A percentile compares a stretch with the other conserved stretches of the same genome.
phyloP scores from a whole-genome alignment of 2,113 vertebrate species.

The Elgaria multicarinata region DNA sequence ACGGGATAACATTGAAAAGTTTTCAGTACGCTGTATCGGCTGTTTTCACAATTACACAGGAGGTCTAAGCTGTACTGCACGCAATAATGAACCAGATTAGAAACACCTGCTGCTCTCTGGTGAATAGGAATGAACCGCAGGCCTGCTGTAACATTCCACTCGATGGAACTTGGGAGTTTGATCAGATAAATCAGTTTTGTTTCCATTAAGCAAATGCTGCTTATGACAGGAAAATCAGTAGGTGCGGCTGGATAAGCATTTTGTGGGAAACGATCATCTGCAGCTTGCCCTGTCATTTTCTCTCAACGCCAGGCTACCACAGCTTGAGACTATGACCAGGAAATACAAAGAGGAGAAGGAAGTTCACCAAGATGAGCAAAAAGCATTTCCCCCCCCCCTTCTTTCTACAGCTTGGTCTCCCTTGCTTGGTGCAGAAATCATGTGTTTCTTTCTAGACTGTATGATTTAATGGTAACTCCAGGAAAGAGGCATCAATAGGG shows the following conservation, averaged over 20 bases:
- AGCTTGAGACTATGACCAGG: neutral
- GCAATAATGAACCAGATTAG: neutral
- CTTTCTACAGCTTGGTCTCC: neutral
- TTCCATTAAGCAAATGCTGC: neutral
- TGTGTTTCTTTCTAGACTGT: neutral
- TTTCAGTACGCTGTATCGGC: neutral
- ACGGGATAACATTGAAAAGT: slow-evolving; percentile 3
- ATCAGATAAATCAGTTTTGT: neutral
- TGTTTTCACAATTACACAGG: neutral
- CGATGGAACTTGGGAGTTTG: neutral
- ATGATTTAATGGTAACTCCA: neutral
- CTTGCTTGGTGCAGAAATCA: neutral
- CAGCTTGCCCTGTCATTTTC: neutral
- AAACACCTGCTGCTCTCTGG: slow-evolving; percentile 18
- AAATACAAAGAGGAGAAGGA: neutral
- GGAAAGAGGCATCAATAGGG: neutral
- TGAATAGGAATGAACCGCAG: neutral
- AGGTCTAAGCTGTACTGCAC: slow-evolving; percentile 1
- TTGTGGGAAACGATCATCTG: neutral
- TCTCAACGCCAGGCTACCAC: slow-evolving; percentile 2
- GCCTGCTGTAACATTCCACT: neutral
- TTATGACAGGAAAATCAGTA: neutral
- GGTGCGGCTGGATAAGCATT: neutral
- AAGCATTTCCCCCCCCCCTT: neutral
- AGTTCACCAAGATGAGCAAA: slow-evolving; percentile 5